A percentile compares a stretch with the other conserved stretches of the same genome.
Conservation (phyloP, 2,113 vertebrate genomes). For the Paratilapia polleni region DNA sequence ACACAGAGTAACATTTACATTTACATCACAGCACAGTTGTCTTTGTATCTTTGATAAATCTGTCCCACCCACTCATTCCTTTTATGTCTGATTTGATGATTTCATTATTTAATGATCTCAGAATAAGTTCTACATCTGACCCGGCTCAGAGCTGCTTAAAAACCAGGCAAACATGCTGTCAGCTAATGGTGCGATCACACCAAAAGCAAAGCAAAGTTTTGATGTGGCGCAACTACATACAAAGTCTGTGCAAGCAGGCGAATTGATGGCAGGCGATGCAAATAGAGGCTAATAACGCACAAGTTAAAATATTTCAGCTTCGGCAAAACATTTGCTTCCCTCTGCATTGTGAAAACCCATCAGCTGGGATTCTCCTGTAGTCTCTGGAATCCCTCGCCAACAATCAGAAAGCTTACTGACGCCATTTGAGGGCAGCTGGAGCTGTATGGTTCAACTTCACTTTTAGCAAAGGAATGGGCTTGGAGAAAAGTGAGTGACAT, state of each 20-base stretch:
- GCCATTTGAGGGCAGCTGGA: accelerated
- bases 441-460: not conserved
- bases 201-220: not conserved
- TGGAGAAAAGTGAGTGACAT: not conserved
- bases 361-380: not conserved
- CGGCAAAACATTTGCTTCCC: not conserved
- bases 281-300: not conserved
- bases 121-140: not conserved
- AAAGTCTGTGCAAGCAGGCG: not conserved
- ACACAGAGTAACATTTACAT: not conserved
- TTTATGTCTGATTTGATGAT: not conserved
- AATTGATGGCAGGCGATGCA: not conserved
- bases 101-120: not conserved
- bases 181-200: not conserved
- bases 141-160: too few species aligned
- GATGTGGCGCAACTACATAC: too few species aligned
- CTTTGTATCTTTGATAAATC: too few species aligned
- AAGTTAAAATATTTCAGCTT: not conserved
- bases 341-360: not conserved
- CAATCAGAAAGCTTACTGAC: not conserved
- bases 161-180: not conserved
- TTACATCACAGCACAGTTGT: not conserved
- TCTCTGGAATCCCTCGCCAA: not conserved
- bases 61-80: not conserved
- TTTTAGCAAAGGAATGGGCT: accelerated